Evolutionary conservation across 2,888 invertebrate genomes (phyloP), one percentile per base, ranked within the genome.

Genomic region (Dysmachus trigonus): DNA sequence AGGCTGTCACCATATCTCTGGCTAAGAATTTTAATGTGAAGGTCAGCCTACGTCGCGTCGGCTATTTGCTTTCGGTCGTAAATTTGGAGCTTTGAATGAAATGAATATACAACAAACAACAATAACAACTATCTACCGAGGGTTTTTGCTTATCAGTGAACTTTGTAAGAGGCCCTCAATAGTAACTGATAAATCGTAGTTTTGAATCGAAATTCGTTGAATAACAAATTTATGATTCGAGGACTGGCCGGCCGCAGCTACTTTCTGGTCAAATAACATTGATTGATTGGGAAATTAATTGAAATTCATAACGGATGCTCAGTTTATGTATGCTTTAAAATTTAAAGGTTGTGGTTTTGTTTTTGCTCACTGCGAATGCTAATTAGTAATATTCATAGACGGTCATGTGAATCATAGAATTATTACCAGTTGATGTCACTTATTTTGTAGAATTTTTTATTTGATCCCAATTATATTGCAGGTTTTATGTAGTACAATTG

Each of bases 21-120:
- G 77, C 77, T 30, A 41, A 77, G 47, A 77, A 77, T 77, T 77
- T 77, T 77, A 77, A 77, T 77, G 77, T 77, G 77, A 77, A 77
- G 77, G 77, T 47, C 47, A 33, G 22, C 1, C 41, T 27, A 47
- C 38, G 27, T 13, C 47, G 22, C 38, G 27, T 13, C 47, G 22
- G 47, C 47, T 41, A 41, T 77, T 77, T 77, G 22, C n/a, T 27
- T 30, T 47, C 15, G 47, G 77, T 77, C 77, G 27, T 77, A 73
- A 86, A 41, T 81, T 72, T 35, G 73, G 62, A 62, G 62, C 62
- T 62, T 62, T 62, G 62, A 62, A 62, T 62, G 18, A 18, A 62
- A 62, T 62, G 18, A 18, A 62, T 8, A 22, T 53, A 47, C 18
- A 18, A 47, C 38, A 38, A 4, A 10, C 6, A 31, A 31, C 31